These are phyloP conservation scores for Collichthys lucidus DNA, from an alignment of 2,113 vertebrate species.

Conservation along the genomic window DNA sequence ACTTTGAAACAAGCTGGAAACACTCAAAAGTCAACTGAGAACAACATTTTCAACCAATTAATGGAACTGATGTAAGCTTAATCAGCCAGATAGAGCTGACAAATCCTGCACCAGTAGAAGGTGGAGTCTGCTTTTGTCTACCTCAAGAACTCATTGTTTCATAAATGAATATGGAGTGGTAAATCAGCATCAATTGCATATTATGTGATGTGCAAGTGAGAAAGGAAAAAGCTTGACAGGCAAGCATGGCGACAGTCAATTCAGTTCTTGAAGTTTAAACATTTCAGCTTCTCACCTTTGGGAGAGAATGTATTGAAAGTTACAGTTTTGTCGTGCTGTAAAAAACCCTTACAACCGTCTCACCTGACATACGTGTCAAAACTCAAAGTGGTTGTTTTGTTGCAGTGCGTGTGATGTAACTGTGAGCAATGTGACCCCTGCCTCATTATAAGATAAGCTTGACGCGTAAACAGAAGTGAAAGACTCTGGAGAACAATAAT, in stretches of 20 bases:
- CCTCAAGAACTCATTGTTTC: too few relatives aligned
- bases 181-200: neutral
- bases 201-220: neutral
- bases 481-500: constrained; percentile 15
- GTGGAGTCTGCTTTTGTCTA: too few relatives aligned
- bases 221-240: neutral
- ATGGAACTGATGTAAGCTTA: too few relatives aligned
- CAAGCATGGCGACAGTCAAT: neutral
- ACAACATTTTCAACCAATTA: too few relatives aligned
- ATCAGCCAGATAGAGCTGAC: too few relatives aligned
- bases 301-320: neutral
- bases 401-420: constrained; percentile 40
- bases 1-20: too few relatives aligned
- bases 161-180: neutral
- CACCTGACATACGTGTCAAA: neutral
- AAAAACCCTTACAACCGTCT: constrained; percentile 26
- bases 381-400: constrained; percentile 1
- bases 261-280: neutral
- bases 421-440: constrained; percentile 45
- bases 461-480: constrained; percentile 19
- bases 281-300: neutral
- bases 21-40: too few relatives aligned
- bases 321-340: neutral
- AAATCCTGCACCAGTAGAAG: too few relatives aligned
- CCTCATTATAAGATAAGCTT: constrained; percentile 8